These are phyloP conservation scores for Crambe crambe DNA, from an alignment of 37 sponge, comb jelly and placozoan genomes.

Conservation along the genomic window DNA sequence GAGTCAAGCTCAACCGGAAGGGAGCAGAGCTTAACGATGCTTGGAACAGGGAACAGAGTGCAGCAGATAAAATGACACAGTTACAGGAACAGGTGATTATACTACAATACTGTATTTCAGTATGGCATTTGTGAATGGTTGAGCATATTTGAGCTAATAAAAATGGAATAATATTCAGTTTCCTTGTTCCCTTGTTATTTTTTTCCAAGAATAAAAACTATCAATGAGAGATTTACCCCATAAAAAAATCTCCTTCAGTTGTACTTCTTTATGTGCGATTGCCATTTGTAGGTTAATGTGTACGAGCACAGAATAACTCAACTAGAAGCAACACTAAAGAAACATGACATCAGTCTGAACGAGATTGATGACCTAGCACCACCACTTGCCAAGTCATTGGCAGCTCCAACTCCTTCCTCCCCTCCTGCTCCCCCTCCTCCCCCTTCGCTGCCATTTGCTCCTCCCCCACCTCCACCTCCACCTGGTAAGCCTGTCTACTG, in stretches of 20 bases:
- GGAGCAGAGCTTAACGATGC: slow-evolving; percentile 32
- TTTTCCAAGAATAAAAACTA: no score
- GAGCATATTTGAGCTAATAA: no score
- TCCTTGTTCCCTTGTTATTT: no score
- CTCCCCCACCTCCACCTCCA: slow-evolving; percentile 1
- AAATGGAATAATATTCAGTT: no score
- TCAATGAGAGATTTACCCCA: no score
- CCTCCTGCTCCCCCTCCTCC: slow-evolving; percentile 24
- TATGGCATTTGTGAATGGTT: no score
- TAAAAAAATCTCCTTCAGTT: no score
- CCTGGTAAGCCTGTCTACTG: neutral
- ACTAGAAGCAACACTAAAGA: slow-evolving; percentile 39
- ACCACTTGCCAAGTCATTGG: slow-evolving; percentile 12
- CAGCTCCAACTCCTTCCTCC: neutral
- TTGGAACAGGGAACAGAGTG: slow-evolving; percentile 30
- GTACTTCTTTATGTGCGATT: no score
- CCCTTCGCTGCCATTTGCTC: neutral
- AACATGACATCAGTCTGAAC: slow-evolving; percentile 43
- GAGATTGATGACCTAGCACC: slow-evolving; percentile 42
- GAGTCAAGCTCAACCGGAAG: slow-evolving; percentile 45
- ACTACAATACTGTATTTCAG: no score
- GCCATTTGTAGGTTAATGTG: slow-evolving; percentile 24
- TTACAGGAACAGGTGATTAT: slow-evolving; percentile 22
- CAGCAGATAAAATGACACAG: slow-evolving; percentile 2
- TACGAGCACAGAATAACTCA: slow-evolving; percentile 13